Evolutionary conservation across 2,888 invertebrate species (phyloP).

Genomic region (Callyntrura guangdongensis): DNA sequence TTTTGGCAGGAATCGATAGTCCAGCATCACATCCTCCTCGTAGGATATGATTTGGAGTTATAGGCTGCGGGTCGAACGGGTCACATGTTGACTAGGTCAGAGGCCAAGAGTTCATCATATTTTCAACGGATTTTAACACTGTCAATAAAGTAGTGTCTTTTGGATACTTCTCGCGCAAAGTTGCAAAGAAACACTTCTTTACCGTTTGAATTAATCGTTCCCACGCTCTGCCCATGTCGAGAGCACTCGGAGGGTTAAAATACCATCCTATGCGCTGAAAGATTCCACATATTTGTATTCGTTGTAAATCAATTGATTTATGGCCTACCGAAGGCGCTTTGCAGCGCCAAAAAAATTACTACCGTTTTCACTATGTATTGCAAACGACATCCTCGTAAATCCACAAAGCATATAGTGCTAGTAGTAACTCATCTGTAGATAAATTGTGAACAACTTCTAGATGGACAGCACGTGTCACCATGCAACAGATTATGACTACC

Average conservation of each 20-base stretch:
- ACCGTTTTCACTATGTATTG: too few species aligned
- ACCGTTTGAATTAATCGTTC: not conserved
- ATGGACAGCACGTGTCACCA: too few species aligned
- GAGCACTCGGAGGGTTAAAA: not conserved
- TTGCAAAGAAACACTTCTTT: not conserved
- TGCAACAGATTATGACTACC: too few species aligned
- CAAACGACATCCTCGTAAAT: too few species aligned
- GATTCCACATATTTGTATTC: too few species aligned
- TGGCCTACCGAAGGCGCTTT: too few species aligned
- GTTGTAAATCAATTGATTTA: too few species aligned
- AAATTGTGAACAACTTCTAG: too few species aligned
- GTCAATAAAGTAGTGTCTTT: slow-evolving; percentile 29
- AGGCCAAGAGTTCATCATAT: slow-evolving; percentile 49
- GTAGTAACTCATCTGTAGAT: too few species aligned
- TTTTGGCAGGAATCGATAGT: not conserved
- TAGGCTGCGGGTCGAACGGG: not conserved
- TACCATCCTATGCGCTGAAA: too few species aligned
- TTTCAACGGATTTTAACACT: slow-evolving; percentile 20
- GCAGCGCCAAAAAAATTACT: too few species aligned
- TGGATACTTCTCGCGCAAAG: slow-evolving; percentile 10
- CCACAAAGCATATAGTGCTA: too few species aligned
- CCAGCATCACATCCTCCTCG: not conserved
- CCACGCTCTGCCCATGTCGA: not conserved
- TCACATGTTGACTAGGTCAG: slow-evolving; percentile 33
- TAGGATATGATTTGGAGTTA: slow-evolving; percentile 56